A percentile compares a stretch with the other conserved stretches of the same genome.
Conservation (phyloP, 2,888 invertebrate species). For the Teinopalpus imperialis region DNA sequence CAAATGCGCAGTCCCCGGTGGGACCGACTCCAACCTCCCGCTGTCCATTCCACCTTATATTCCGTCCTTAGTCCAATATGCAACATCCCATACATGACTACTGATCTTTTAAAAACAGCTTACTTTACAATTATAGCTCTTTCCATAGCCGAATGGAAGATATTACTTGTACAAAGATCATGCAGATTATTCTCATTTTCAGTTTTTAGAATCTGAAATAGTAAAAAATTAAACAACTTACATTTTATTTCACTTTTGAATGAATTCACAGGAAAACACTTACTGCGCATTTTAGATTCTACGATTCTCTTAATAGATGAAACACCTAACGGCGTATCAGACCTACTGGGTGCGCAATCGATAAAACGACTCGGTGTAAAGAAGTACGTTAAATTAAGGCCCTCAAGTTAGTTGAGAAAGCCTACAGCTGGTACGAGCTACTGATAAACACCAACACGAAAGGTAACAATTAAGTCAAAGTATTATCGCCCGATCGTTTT, state of each 20-base stretch:
- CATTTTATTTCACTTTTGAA: slow-evolving; percentile 55
- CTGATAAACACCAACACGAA: slow-evolving; percentile 72
- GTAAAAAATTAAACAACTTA: slow-evolving; percentile 44
- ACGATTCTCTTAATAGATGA: slow-evolving; percentile 46
- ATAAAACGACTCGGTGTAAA: slow-evolving; percentile 64
- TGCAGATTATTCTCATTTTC: neutral
- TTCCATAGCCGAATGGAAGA: slow-evolving; percentile 46
- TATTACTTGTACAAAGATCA: slow-evolving; percentile 35
- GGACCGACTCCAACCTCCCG: slow-evolving; percentile 67
- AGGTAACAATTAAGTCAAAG: slow-evolving; percentile 67
- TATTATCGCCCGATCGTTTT: slow-evolving; percentile 71
- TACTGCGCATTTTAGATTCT: slow-evolving; percentile 60
- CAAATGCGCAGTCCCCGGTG: slow-evolving; percentile 77
- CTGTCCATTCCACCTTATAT: slow-evolving; percentile 73
- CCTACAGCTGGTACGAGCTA: slow-evolving; percentile 59
- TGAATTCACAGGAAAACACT: slow-evolving; percentile 48
- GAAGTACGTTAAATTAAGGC: slow-evolving; percentile 59
- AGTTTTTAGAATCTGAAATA: slow-evolving; percentile 19
- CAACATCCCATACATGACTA: slow-evolving; percentile 77
- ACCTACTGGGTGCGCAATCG: slow-evolving; percentile 63
- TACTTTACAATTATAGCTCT: slow-evolving; percentile 56
- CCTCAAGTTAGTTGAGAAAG: slow-evolving; percentile 55
- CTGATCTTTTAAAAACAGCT: slow-evolving; percentile 49
- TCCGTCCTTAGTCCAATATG: slow-evolving; percentile 56
- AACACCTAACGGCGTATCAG: slow-evolving; percentile 46